Evolutionary conservation across 2,113 vertebrate genomes (phyloP).

Genomic region (Cavia porcellus): DNA sequence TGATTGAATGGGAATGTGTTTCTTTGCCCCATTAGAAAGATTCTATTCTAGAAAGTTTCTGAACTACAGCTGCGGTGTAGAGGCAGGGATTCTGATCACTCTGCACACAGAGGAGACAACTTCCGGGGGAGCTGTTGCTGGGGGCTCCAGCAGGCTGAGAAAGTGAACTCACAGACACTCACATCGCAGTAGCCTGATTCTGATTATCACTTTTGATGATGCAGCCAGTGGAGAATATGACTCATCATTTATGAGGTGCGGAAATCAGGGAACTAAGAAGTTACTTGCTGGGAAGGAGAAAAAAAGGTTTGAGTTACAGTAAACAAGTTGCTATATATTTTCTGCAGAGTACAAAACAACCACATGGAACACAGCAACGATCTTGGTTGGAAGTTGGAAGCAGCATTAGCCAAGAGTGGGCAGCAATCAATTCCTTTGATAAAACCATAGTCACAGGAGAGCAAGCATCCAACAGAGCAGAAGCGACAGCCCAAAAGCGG

Average conservation of each 20-base stretch:
- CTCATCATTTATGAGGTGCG: slow-evolving; percentile 50
- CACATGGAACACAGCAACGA: neutral
- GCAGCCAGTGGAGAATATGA: slow-evolving; percentile 51
- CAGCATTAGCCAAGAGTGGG: fast-evolving
- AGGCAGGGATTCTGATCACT: neutral
- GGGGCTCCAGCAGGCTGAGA: neutral
- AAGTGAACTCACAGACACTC: slow-evolving; percentile 32
- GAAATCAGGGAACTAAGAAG: slow-evolving; percentile 55
- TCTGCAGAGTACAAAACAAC: neutral
- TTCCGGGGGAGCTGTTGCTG: neutral
- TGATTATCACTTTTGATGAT: slow-evolving; percentile 68
- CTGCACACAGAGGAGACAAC: neutral
- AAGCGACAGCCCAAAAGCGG: neutral
- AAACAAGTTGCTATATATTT: neutral
- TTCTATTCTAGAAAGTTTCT: neutral
- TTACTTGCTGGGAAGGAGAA: neutral
- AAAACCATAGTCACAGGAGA: neutral
- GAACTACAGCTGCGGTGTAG: neutral
- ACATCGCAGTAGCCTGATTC: slow-evolving; percentile 40
- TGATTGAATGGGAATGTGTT: neutral
- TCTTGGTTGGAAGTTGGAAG: neutral
- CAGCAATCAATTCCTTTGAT: neutral
- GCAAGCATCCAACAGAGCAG: neutral
- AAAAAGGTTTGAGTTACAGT: neutral
- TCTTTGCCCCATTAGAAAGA: neutral